A percentile compares a stretch with the other conserved stretches of the same genome.
Evolutionary conservation across 2,888 invertebrate genomes (phyloP).

Genomic region (Thelaira solivaga): DNA sequence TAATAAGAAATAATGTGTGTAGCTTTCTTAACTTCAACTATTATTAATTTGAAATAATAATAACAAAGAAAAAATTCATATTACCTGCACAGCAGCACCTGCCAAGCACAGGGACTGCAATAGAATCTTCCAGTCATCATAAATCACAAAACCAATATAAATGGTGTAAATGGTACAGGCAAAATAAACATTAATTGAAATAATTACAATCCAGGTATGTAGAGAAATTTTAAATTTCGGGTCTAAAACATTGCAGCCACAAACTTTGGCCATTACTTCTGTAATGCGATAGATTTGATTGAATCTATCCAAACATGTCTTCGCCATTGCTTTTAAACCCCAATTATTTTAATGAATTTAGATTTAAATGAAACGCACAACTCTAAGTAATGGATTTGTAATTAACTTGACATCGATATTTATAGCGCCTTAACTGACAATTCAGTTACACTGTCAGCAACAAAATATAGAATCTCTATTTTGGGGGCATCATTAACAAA

Average conservation of each 20-base stretch:
- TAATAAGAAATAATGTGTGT: neutral
- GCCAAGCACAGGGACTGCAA: constrained; percentile 64
- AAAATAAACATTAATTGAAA: constrained; percentile 56
- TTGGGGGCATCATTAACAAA: no score
- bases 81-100: constrained; percentile 64
- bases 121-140: constrained; percentile 65
- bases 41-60: no score
- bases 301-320: constrained; percentile 4
- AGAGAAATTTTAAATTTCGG: constrained; percentile 62
- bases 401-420: neutral
- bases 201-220: constrained; percentile 62
- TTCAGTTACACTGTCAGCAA: neutral
- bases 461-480: no score
- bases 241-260: constrained; percentile 64
- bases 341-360: no score
- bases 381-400: neutral
- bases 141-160: constrained; percentile 63
- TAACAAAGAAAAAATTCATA: no score
- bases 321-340: constrained; percentile 1
- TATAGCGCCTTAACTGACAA: neutral
- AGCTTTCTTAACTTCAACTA: no score
- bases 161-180: constrained; percentile 66
- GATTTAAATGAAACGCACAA: neutral
- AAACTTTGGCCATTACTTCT: constrained; percentile 27
- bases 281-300: neutral